phyloP scores from a whole-genome alignment of 2,888 invertebrate species.

The Unio pictorum region DNA sequence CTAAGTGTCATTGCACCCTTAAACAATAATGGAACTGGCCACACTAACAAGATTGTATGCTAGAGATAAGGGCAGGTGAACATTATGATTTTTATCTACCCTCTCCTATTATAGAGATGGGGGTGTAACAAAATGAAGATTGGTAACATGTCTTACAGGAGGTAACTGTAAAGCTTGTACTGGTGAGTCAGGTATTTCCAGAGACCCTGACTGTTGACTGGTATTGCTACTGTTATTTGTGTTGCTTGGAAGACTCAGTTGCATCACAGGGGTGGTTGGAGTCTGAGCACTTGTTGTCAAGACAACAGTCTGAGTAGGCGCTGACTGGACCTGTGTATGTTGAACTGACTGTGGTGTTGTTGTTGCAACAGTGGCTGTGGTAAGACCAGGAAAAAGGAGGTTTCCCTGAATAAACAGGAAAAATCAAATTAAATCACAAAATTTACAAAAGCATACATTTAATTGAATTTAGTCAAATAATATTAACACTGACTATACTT shows the following conservation, averaged over 20 bases:
- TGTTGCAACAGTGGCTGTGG: slow-evolving; percentile 16
- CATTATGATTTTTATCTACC: too few species aligned
- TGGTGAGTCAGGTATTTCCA: slow-evolving; percentile 5
- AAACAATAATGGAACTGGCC: too few species aligned
- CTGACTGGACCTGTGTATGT: slow-evolving; percentile 6
- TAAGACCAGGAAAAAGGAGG: slow-evolving; percentile 19
- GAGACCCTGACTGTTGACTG: slow-evolving; percentile 4
- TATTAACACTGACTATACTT: too few species aligned
- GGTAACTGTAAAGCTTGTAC: slow-evolving; percentile 12
- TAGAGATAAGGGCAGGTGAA: too few species aligned
- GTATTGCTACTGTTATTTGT: slow-evolving; percentile 2
- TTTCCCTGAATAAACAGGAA: slow-evolving; percentile 13
- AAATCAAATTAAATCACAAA: too few species aligned
- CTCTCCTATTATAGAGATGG: background rate
- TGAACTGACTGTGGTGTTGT: slow-evolving; percentile 19
- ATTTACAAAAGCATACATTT: too few species aligned
- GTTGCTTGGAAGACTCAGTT: background rate
- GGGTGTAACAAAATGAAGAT: slow-evolving; percentile 8
- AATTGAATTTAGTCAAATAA: too few species aligned
- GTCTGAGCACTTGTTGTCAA: slow-evolving; percentile 1
- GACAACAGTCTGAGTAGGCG: slow-evolving; percentile 1
- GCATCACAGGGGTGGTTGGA: slow-evolving; percentile 1
- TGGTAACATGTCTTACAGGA: slow-evolving; percentile 9
- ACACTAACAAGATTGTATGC: too few species aligned
- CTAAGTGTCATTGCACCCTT: too few species aligned